phyloP scores from a whole-genome alignment of 2,113 vertebrate genomes.

The Macquaria australasica region DNA sequence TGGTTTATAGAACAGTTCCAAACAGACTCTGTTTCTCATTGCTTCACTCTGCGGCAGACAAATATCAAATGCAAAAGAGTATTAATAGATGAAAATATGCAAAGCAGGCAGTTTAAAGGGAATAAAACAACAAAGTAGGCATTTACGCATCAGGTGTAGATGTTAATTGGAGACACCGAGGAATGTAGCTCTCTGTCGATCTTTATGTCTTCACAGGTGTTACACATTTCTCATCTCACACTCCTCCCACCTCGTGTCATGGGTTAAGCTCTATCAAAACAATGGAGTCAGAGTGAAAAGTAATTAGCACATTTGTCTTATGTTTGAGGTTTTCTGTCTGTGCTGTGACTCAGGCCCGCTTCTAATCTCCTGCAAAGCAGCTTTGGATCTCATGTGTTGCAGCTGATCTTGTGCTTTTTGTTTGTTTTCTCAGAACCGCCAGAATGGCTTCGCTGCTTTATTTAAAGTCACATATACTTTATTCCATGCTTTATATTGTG shows the following conservation, averaged over 20 bases:
- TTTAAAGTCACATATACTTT: conserved; percentile 43
- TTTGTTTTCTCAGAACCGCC: conserved; percentile 34
- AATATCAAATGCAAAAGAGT: conserved; percentile 26
- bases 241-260: neutral
- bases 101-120: conserved; percentile 29
- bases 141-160: conserved; percentile 10
- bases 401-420: conserved; percentile 51
- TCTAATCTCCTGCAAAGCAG: conserved; percentile 64
- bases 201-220: conserved; percentile 23
- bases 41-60: conserved; percentile 5
- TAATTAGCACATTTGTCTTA: conserved; percentile 53
- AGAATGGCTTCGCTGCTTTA: conserved; percentile 34
- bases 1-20: conserved; percentile 13
- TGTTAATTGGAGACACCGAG: conserved; percentile 35
- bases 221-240: neutral
- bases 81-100: conserved; percentile 25
- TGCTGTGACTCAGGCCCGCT: neutral
- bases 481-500: conserved; percentile 29
- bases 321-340: neutral
- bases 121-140: conserved; percentile 24
- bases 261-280: conserved; percentile 18
- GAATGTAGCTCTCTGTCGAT: neutral
- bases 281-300: conserved; percentile 26
- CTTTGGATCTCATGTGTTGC: conserved; percentile 41
- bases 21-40: conserved; percentile 8